These are phyloP conservation scores for Chaetodon trifasciatus DNA, from an alignment of 2,797 vertebrate species.

Conservation along the genomic window DNA sequence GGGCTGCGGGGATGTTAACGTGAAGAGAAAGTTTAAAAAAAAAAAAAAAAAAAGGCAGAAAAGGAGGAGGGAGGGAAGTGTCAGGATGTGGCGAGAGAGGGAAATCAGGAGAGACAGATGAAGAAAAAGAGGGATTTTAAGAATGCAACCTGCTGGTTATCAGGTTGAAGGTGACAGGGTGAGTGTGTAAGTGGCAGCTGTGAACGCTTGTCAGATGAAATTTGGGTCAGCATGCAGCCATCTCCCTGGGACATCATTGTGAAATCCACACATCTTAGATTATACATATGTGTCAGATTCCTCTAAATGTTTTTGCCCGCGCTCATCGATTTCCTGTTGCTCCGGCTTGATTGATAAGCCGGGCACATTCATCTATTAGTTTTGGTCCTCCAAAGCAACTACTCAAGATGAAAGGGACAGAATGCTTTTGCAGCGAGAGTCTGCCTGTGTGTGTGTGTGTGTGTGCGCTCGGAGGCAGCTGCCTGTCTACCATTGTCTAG, in stretches of 20 bases:
- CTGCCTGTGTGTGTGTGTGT: constrained; percentile 9
- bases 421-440: constrained; percentile 31
- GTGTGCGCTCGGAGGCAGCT: constrained; percentile 70
- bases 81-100: constrained; percentile 29
- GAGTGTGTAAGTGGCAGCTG: constrained; percentile 74
- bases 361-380: constrained; percentile 63
- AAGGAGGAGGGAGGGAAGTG: not conserved
- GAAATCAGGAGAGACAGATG: constrained; percentile 34
- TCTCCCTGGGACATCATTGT: constrained; percentile 50
- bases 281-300: constrained; percentile 53
- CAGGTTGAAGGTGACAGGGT: constrained; percentile 48
- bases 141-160: constrained; percentile 61
- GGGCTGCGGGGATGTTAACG: constrained; percentile 13
- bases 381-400: constrained; percentile 59
- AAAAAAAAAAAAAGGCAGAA: not conserved
- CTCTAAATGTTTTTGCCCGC: constrained; percentile 50
- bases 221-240: constrained; percentile 67
- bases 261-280: constrained; percentile 50
- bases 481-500: constrained; percentile 78
- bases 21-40: constrained; percentile 13
- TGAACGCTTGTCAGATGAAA: constrained; percentile 67
- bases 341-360: constrained; percentile 70
- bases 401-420: constrained; percentile 62
- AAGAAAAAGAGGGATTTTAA: constrained; percentile 33
- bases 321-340: constrained; percentile 68